Conservation (phyloP, 2,888 invertebrate species). For the Timandra comae region DNA sequence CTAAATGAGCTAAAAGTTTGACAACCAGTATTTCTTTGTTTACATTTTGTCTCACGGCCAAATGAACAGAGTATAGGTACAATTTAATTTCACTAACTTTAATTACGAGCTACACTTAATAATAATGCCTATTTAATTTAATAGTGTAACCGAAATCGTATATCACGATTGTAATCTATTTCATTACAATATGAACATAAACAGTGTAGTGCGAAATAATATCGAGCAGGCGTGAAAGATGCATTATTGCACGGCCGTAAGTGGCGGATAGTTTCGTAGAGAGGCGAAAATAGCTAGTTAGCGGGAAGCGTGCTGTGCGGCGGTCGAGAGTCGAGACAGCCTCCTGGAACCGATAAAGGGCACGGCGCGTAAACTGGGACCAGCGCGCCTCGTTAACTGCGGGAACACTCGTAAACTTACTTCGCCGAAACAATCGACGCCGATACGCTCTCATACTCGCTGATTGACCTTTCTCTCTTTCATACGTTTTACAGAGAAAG, state of each 20-base stretch:
- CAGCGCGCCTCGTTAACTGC: conserved; percentile 64
- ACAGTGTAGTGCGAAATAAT: conserved; percentile 30
- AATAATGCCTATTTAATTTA: no score
- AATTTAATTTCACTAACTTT: no score
- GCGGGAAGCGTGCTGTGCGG: conserved; percentile 59
- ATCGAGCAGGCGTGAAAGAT: conserved; percentile 53
- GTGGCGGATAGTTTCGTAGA: conserved; percentile 54
- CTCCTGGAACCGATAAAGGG: conserved; percentile 71
- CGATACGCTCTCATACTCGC: conserved; percentile 10
- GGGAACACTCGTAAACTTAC: conserved; percentile 58
- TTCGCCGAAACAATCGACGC: conserved; percentile 61
- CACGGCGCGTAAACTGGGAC: conserved; percentile 52
- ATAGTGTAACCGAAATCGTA: no score
- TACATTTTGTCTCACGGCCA: no score
- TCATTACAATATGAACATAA: conserved; percentile 20
- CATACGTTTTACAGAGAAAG: no score
- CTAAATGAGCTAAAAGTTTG: no score
- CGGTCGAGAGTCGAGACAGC: conserved; percentile 60
- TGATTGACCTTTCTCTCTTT: conserved; percentile 7
- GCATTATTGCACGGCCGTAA: conserved; percentile 40
- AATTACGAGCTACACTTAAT: no score
- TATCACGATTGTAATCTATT: no score
- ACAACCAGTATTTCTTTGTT: no score
- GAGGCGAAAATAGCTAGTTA: conserved; percentile 66
- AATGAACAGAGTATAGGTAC: no score